phyloP scores from a whole-genome alignment of 1,140 invertebrate genomes.

The Drosophila nigrodunni region DNA sequence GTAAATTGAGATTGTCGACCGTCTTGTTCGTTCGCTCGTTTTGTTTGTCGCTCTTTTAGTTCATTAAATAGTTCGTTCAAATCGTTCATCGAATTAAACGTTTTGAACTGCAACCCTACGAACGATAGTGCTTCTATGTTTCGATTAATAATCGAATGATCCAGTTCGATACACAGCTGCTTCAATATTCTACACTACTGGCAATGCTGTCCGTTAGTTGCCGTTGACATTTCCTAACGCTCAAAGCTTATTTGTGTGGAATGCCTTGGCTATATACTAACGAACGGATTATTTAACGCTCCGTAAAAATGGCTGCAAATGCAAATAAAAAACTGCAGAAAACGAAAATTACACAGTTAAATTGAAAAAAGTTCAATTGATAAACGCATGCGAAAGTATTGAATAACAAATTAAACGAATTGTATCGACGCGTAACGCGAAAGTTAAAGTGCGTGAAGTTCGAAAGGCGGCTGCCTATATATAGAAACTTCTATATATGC shows the following conservation, averaged over 20 bases:
- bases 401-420: constrained; percentile 30
- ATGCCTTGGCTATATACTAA: constrained; percentile 58
- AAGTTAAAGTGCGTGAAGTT: constrained; percentile 50
- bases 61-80: background rate
- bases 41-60: constrained; percentile 5
- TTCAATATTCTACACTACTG: constrained; percentile 8
- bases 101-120: background rate
- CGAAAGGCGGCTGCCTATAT: constrained; percentile 69
- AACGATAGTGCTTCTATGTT: background rate
- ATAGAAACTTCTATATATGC: constrained; percentile 77
- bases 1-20: constrained; percentile 39
- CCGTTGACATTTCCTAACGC: constrained; percentile 60
- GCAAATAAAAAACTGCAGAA: constrained; percentile 40
- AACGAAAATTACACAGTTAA: constrained; percentile 49
- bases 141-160: constrained; percentile 5
- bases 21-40: constrained; percentile 16
- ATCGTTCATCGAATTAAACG: background rate
- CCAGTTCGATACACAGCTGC: constrained; percentile 13
- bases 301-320: constrained; percentile 68
- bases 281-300: constrained; percentile 77
- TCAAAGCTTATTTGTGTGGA: constrained; percentile 54
- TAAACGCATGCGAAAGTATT: constrained; percentile 44
- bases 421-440: constrained; percentile 50
- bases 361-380: constrained; percentile 12
- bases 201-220: constrained; percentile 50